These are phyloP conservation scores for Byasa hedistus DNA, from an alignment of 2,888 invertebrate genomes.

Conservation along the genomic window DNA sequence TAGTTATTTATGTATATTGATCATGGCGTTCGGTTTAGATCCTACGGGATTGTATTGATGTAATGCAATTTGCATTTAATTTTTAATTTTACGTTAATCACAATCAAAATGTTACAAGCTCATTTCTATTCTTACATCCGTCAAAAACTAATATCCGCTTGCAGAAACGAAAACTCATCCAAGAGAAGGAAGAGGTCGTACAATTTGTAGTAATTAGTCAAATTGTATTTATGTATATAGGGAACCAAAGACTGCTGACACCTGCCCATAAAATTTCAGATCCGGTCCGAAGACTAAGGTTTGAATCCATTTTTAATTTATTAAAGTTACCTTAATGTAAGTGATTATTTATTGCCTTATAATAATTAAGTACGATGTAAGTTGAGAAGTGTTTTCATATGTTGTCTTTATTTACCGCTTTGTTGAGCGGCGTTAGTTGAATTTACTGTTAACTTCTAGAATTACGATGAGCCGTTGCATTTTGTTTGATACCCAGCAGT, in stretches of 20 bases:
- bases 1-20: slow-evolving; percentile 38
- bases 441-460: slow-evolving; percentile 49
- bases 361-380: slow-evolving; percentile 49
- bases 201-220: slow-evolving; percentile 12
- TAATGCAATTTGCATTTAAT: slow-evolving; percentile 26
- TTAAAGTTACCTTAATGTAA: slow-evolving; percentile 76
- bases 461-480: slow-evolving; percentile 68
- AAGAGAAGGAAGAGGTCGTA: slow-evolving; percentile 67
- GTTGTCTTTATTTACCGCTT: slow-evolving; percentile 32
- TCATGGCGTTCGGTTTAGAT: slow-evolving; percentile 60
- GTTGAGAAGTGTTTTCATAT: slow-evolving; percentile 33
- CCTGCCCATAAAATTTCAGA: slow-evolving; percentile 49
- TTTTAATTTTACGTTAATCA: slow-evolving; percentile 30
- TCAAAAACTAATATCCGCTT: slow-evolving; percentile 65
- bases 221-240: slow-evolving; percentile 61
- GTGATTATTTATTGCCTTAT: slow-evolving; percentile 75
- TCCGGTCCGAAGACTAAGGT: slow-evolving; percentile 53
- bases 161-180: slow-evolving; percentile 66
- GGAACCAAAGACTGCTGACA: slow-evolving; percentile 74
- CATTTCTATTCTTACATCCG: slow-evolving; percentile 40
- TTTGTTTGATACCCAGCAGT: slow-evolving; percentile 60
- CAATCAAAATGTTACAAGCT: slow-evolving; percentile 36
- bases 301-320: slow-evolving; percentile 63
- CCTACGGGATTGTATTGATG: slow-evolving; percentile 63
- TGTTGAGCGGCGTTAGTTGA: slow-evolving; percentile 40